Percentiles rank a stretch among this genome's conserved stretches.
phyloP scores from a whole-genome alignment of 2,113 vertebrate species.

The Protomyctophum bolini region DNA sequence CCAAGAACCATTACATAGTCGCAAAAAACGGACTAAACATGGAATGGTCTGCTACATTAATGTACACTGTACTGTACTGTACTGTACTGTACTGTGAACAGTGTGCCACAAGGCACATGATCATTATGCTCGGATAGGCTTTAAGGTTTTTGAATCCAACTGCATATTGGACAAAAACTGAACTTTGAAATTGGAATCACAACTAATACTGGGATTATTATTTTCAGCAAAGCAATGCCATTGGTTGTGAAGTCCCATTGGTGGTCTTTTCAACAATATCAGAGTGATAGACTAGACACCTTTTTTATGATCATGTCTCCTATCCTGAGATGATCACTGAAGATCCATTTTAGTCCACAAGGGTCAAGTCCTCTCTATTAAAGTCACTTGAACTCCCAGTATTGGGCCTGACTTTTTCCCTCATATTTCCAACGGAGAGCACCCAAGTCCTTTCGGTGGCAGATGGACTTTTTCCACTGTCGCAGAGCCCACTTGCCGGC shows the following conservation, averaged over 20 bases:
- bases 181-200: slow-evolving; percentile 9
- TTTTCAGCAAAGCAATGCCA: slow-evolving; percentile 19
- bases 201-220: neutral
- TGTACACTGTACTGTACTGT: neutral
- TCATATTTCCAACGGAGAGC: slow-evolving; percentile 11
- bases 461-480: slow-evolving; percentile 1
- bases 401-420: slow-evolving; percentile 8
- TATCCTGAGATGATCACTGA: slow-evolving; percentile 2
- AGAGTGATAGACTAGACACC: neutral
- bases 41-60: slow-evolving; percentile 20
- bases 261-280: neutral
- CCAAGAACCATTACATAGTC: slow-evolving; percentile 26
- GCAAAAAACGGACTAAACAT: slow-evolving; percentile 1
- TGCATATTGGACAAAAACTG: no score
- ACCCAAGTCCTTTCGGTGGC: neutral
- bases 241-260: slow-evolving; percentile 43
- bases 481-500: neutral
- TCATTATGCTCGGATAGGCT: slow-evolving; percentile 8
- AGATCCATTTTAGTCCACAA: slow-evolving; percentile 16
- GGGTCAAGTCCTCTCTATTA: neutral
- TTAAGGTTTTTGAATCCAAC: neutral
- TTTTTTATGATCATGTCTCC: slow-evolving; percentile 2
- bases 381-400: slow-evolving; percentile 22
- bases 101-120: slow-evolving; percentile 9
- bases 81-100: no score